Conservation (phyloP, 1,140 invertebrate genomes). For the Temnothorax longispinosus region DNA sequence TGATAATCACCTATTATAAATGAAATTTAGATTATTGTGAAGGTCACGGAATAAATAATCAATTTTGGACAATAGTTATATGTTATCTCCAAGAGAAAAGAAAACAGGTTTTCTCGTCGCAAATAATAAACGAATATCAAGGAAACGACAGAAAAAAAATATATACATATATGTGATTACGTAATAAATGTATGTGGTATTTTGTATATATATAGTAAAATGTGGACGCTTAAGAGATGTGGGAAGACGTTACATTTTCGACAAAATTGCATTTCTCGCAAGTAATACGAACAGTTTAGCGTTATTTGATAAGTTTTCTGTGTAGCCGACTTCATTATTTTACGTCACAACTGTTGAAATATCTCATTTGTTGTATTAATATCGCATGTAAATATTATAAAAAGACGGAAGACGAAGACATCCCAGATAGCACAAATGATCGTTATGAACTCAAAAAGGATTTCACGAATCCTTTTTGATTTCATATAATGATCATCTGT, state of each 20-base stretch:
- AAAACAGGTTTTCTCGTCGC: conserved; percentile 1
- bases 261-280: conserved; percentile 42
- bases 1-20: conserved; percentile 54
- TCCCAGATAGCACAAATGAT: no score
- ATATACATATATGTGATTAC: conserved; percentile 27
- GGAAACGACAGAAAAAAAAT: conserved; percentile 1
- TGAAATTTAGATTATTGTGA: conserved; percentile 61
- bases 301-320: conserved; percentile 44
- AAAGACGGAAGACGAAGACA: not conserved
- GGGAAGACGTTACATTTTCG: not conserved
- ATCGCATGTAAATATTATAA: conserved; percentile 55
- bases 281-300: not conserved
- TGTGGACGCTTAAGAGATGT: conserved; percentile 10
- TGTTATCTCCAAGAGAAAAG: not conserved
- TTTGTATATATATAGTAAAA: conserved; percentile 48
- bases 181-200: conserved; percentile 57
- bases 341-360: conserved; percentile 54
- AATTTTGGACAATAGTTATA: conserved; percentile 57
- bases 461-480: no score
- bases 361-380: conserved; percentile 61
- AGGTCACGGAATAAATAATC: conserved; percentile 25
- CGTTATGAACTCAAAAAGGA: no score
- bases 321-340: conserved; percentile 28
- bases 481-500: no score
- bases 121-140: conserved; percentile 28